phyloP scores from a whole-genome alignment of 2,797 vertebrate genomes.

The Phoebastria nigripes region DNA sequence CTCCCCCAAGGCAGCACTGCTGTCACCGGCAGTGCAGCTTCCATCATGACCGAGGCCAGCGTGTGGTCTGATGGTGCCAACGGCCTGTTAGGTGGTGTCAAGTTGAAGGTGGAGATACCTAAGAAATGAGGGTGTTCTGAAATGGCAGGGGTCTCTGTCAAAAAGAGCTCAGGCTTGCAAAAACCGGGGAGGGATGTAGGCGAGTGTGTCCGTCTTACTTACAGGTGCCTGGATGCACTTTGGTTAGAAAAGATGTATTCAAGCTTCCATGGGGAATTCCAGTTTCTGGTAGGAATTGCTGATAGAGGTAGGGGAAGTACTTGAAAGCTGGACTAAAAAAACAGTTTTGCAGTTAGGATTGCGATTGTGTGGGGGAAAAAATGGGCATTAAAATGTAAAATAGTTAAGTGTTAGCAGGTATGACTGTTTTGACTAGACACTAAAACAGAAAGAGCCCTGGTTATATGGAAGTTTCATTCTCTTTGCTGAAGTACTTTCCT shows the following conservation, averaged over 20 bases:
- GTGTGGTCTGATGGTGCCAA: accelerated
- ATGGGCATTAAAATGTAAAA: background rate
- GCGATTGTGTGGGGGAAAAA: background rate
- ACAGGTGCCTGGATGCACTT: background rate
- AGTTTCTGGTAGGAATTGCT: background rate
- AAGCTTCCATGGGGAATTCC: background rate
- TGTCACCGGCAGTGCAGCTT: background rate
- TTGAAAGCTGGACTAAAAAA: background rate
- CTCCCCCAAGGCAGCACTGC: accelerated
- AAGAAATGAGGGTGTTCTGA: no score
- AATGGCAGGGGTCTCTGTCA: no score
- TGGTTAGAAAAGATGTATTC: background rate
- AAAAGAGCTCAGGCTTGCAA: no score
- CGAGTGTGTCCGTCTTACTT: accelerated
- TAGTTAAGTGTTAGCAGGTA: background rate
- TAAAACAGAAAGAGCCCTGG: background rate
- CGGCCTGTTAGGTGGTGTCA: no score
- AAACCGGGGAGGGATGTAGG: background rate
- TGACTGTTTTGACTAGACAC: background rate
- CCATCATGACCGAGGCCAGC: accelerated
- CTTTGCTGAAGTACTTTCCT: background rate
- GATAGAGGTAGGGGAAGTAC: background rate
- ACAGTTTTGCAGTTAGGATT: background rate
- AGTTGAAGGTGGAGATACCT: accelerated
- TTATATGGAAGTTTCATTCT: background rate